Percentiles rank a stretch among this genome's conserved stretches.
Evolutionary conservation across 30 jellyfish, hydroid and myxozoan genomes (phyloP).

Genomic region (Calvadosia cruxmelitensis): DNA sequence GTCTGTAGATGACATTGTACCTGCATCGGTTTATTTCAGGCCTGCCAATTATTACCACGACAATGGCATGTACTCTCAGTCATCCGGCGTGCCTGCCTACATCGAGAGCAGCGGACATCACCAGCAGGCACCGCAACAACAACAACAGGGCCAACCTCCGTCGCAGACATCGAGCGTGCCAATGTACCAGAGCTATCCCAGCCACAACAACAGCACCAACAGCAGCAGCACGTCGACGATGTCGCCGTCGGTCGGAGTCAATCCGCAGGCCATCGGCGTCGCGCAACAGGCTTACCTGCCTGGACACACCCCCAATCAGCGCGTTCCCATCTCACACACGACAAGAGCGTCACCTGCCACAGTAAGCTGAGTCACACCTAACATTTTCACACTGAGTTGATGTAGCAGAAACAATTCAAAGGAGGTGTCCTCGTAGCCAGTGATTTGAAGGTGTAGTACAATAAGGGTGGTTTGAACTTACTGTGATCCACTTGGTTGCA

Average conservation of each 20-base stretch:
- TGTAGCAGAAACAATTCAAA: too few species aligned
- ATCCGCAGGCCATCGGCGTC: conserved; percentile 98
- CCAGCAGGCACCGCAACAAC: conserved; percentile 43
- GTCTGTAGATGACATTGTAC: too few species aligned
- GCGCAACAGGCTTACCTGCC: conserved; percentile 97
- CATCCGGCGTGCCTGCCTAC: conserved; percentile 76
- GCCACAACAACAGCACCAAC: too few species aligned
- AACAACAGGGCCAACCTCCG: background rate
- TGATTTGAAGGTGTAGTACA: too few species aligned
- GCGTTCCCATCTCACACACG: conserved; percentile 98
- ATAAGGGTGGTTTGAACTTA: too few species aligned
- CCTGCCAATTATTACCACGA: conserved; percentile 38
- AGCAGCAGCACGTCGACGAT: conserved; percentile 59
- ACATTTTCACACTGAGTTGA: too few species aligned
- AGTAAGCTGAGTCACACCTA: conserved; percentile 34
- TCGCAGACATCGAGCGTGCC: conserved; percentile 7
- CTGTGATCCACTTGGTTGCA: conserved; percentile 5
- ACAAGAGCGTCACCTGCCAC: conserved; percentile 99
- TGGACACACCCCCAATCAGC: conserved; percentile 95
- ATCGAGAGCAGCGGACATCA: conserved; percentile 82
- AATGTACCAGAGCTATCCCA: conserved; percentile 76
- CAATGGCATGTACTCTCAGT: conserved; percentile 84
- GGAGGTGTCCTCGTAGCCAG: too few species aligned
- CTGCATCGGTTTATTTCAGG: background rate
- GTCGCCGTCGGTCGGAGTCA: conserved; percentile 86